These are phyloP conservation scores for Colletes latitarsis DNA, from an alignment of 1,140 invertebrate species.

Conservation along the genomic window DNA sequence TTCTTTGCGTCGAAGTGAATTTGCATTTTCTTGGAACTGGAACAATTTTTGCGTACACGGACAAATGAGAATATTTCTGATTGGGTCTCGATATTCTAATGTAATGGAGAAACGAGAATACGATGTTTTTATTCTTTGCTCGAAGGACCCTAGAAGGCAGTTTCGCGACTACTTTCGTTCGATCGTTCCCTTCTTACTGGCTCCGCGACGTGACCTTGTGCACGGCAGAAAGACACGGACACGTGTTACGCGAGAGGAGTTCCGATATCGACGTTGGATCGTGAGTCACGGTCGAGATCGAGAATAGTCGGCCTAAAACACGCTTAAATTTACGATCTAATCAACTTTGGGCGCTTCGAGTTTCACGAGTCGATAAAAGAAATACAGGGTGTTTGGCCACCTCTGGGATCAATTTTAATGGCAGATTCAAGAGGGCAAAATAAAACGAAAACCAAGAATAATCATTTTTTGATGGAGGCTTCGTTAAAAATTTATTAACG, in stretches of 20 bases:
- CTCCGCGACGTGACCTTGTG: slow-evolving; percentile 1
- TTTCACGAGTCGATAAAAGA: background rate
- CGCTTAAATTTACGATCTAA: background rate
- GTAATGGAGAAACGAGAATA: no score
- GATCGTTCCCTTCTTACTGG: background rate
- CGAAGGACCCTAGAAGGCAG: background rate
- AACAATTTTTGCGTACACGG: no score
- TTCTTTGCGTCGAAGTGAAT: no score
- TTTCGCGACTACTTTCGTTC: background rate
- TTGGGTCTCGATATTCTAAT: background rate
- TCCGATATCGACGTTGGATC: background rate
- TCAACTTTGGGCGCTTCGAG: background rate
- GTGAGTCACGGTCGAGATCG: slow-evolving; percentile 3
- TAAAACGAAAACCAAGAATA: no score
- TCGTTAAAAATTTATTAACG: no score
- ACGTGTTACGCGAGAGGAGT: slow-evolving; percentile 5
- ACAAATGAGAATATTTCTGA: background rate
- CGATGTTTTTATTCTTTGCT: background rate
- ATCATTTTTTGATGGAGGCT: no score
- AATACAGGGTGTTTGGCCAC: background rate
- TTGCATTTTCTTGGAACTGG: no score
- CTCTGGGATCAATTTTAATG: no score
- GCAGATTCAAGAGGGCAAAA: no score
- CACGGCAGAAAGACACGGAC: background rate
- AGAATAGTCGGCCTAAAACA: background rate